Evolutionary conservation across 2,888 invertebrate species (phyloP).

Genomic region (Malthinus seriepunctatus): DNA sequence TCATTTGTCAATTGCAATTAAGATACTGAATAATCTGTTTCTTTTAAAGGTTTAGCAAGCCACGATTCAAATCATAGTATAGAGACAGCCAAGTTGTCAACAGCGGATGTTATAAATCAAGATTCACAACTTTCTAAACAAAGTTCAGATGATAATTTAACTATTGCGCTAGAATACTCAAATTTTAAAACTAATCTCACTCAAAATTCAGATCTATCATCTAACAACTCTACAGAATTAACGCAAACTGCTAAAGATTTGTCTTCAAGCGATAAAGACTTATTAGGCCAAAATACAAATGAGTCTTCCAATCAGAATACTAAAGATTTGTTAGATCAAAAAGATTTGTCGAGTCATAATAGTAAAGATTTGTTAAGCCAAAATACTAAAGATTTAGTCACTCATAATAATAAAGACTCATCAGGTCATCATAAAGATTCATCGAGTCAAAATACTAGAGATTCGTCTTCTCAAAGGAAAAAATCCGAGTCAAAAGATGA

Average conservation of each 20-base stretch:
- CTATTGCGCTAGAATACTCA: conserved; percentile 52
- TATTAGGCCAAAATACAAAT: too few relatives aligned
- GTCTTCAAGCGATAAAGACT: not conserved
- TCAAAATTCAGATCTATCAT: too few relatives aligned
- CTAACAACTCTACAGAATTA: too few relatives aligned
- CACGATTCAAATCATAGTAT: conserved; percentile 55
- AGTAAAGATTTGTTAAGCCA: too few relatives aligned
- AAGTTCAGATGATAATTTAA: conserved; percentile 63
- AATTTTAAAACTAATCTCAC: not conserved
- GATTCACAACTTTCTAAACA: conserved; percentile 66
- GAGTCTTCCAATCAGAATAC: too few relatives aligned
- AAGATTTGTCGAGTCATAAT: too few relatives aligned
- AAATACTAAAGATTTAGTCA: too few relatives aligned
- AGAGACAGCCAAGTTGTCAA: conserved; percentile 18
- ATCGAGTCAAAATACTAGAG: too few relatives aligned
- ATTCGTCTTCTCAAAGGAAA: conserved; percentile 13
- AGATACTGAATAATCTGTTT: not conserved
- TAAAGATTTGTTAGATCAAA: too few relatives aligned
- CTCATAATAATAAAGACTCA: too few relatives aligned
- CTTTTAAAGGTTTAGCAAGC: conserved; percentile 54
- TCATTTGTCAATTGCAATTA: too few relatives aligned
- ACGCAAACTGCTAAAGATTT: not conserved
- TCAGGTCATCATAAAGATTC: conserved; percentile 20
- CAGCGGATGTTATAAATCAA: conserved; percentile 56
- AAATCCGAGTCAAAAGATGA: conserved; percentile 28